Conservation (phyloP, 2,113 vertebrate genomes). For the Sturnus vulgaris region DNA sequence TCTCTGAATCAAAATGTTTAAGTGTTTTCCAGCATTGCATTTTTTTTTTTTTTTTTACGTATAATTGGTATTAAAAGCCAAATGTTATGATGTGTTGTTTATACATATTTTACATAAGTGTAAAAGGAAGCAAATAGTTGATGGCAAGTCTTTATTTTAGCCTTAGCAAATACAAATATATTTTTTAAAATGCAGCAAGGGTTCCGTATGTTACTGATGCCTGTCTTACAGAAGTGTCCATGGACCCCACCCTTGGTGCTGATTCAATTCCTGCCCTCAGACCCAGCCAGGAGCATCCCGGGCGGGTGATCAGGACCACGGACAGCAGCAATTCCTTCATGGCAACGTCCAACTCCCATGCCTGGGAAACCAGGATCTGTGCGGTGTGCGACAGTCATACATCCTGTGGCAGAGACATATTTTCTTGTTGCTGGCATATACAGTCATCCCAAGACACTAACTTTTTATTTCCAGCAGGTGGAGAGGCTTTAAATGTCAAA, state of each 20-base stretch:
- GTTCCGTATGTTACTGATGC: neutral
- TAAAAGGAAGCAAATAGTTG: neutral
- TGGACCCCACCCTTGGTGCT: accelerated
- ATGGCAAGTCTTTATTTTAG: neutral
- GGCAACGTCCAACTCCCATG: accelerated
- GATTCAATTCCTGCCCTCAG: neutral
- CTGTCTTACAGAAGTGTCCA: neutral
- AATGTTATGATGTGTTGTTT: neutral
- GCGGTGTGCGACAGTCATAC: neutral
- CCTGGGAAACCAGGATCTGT: accelerated
- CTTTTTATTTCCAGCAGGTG: slow-evolving; percentile 3
- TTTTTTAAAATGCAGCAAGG: neutral
- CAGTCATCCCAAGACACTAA: neutral
- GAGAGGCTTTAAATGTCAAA: neutral
- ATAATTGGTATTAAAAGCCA: neutral
- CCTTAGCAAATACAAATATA: neutral
- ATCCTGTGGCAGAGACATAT: neutral
- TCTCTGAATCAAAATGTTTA: neutral
- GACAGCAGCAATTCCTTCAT: neutral
- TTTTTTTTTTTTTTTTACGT: neutral
- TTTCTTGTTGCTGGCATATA: neutral
- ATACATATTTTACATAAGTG: neutral
- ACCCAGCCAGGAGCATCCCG: accelerated
- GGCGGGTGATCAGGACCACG: neutral
- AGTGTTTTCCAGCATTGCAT: neutral